Percentiles rank a stretch among this genome's conserved stretches.
Conservation (phyloP, 2,888 invertebrate genomes). For the Leptopilina syphax region DNA sequence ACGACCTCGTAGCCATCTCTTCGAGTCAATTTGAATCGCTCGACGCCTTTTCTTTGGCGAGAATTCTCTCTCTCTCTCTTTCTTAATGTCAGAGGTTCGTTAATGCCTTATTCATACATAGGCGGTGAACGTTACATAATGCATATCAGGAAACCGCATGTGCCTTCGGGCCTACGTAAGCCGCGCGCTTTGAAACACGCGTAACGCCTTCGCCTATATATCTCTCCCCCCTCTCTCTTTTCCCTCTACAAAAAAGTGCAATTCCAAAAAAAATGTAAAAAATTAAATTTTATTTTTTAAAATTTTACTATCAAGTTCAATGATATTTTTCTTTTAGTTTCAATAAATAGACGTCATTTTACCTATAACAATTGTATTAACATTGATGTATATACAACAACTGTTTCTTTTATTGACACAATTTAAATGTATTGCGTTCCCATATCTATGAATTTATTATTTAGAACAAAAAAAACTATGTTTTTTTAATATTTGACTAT, state of each 20-base stretch:
- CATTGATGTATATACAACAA: too few relatives aligned
- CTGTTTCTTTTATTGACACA: too few relatives aligned
- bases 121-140: slow-evolving; percentile 56
- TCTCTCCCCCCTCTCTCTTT: background rate
- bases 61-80: slow-evolving; percentile 56
- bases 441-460: too few relatives aligned
- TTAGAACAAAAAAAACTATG: too few relatives aligned
- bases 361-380: too few relatives aligned
- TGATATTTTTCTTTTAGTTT: too few relatives aligned
- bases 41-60: slow-evolving; percentile 49
- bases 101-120: slow-evolving; percentile 62
- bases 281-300: too few relatives aligned
- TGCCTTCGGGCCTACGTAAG: slow-evolving; percentile 41
- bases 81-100: slow-evolving; percentile 65
- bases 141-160: slow-evolving; percentile 53
- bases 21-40: slow-evolving; percentile 37
- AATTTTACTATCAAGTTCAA: too few relatives aligned
- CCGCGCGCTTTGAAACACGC: slow-evolving; percentile 24
- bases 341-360: too few relatives aligned
- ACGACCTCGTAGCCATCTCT: slow-evolving; percentile 48
- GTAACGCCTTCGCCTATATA: slow-evolving; percentile 33
- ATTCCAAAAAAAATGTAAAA: background rate
- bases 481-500: too few relatives aligned
- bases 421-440: too few relatives aligned
- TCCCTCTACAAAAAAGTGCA: slow-evolving; percentile 1